phyloP scores from a whole-genome alignment of 2,113 vertebrate genomes.

The Nothocercus julius region DNA sequence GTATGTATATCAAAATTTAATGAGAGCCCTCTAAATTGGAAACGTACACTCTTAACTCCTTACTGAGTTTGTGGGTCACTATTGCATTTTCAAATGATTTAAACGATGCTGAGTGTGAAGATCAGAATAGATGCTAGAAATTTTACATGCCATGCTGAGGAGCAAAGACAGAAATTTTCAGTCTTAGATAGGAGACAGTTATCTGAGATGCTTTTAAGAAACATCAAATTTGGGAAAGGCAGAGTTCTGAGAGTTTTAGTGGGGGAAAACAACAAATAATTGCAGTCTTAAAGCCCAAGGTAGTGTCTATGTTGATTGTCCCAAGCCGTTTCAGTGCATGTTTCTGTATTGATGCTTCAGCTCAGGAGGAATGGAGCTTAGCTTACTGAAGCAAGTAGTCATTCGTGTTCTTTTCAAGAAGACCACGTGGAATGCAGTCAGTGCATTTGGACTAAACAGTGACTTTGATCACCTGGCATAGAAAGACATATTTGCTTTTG shows the following conservation, averaged over 20 bases:
- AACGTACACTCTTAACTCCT: background rate
- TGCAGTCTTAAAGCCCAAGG: background rate
- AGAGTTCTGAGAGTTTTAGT: background rate
- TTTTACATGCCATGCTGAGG: background rate
- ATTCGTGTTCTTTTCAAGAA: background rate
- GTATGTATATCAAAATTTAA: background rate
- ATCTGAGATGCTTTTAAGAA: background rate
- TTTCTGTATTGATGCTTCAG: background rate
- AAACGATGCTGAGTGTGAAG: background rate
- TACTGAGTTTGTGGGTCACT: background rate
- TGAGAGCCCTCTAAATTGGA: background rate
- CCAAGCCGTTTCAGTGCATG: background rate
- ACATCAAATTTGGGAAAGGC: background rate
- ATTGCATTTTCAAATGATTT: background rate
- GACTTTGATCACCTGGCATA: background rate
- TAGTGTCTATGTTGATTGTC: background rate
- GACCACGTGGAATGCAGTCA: fast-evolving
- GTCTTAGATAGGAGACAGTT: background rate
- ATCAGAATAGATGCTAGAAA: background rate
- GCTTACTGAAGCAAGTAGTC: too few species aligned
- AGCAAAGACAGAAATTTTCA: background rate
- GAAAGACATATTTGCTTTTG: background rate
- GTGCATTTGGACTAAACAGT: background rate
- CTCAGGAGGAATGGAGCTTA: background rate
- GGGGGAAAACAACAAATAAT: background rate